Evolutionary conservation across 2,888 invertebrate species (phyloP).

Genomic region (Dasysyrphus tricinctus): DNA sequence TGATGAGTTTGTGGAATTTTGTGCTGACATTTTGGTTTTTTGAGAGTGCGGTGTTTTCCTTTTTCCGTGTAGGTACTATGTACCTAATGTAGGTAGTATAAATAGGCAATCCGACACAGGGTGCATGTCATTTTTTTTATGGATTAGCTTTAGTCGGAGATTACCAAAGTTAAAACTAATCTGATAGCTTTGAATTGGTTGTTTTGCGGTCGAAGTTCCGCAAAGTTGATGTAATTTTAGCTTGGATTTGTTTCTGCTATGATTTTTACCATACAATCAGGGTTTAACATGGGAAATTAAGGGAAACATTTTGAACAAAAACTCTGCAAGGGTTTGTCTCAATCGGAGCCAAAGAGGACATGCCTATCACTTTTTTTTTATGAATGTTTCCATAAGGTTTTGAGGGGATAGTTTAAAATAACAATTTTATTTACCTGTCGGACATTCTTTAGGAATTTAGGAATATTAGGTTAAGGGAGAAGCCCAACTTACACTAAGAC

Average conservation of each 20-base stretch:
- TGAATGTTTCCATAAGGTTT: neutral
- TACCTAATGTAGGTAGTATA: neutral
- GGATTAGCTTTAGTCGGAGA: conserved; percentile 4
- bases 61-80: neutral
- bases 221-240: neutral
- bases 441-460: neutral
- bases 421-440: neutral
- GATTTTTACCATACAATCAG: neutral
- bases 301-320: neutral
- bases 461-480: no score
- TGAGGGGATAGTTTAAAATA: neutral
- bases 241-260: conserved; percentile 10
- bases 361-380: neutral
- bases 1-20: conserved; percentile 72
- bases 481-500: no score
- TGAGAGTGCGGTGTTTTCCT: conserved; percentile 19
- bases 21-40: conserved; percentile 60
- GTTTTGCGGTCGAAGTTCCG: conserved; percentile 21
- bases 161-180: conserved; percentile 20
- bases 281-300: conserved; percentile 2
- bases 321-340: neutral
- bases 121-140: neutral
- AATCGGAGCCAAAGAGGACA: neutral
- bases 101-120: neutral
- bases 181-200: conserved; percentile 23